Percentiles rank a stretch among this genome's conserved stretches.
These are phyloP conservation scores for Elgonia sp. DNA, from an alignment of 2,888 invertebrate genomes.

Conservation along the genomic window DNA sequence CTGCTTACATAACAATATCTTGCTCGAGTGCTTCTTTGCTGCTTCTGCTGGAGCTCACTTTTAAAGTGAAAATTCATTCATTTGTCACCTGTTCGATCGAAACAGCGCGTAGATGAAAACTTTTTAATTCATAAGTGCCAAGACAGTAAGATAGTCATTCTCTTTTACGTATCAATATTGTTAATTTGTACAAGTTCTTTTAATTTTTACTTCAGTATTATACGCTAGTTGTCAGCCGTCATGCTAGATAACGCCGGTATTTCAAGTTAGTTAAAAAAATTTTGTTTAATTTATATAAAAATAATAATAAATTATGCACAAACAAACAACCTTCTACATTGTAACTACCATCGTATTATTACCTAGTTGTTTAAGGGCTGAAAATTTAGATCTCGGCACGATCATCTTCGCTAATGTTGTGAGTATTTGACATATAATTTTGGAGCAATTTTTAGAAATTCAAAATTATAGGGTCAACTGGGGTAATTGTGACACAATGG, in stretches of 20 bases:
- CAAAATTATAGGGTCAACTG: no score
- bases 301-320: constrained; percentile 1
- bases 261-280: not conserved
- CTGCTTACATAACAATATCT: no score
- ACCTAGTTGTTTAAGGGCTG: constrained; percentile 45
- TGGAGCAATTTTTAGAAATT: no score
- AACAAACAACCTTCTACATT: constrained; percentile 22
- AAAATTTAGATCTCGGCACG: constrained; percentile 79
- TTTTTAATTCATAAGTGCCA: not conserved
- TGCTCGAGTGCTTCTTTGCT: no score
- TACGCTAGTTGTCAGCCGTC: not conserved
- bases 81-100: not conserved
- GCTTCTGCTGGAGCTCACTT: no score
- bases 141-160: not conserved
- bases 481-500: no score
- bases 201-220: not conserved
- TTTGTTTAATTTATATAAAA: not conserved
- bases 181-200: not conserved
- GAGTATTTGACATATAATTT: constrained; percentile 76
- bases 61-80: not conserved
- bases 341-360: constrained; percentile 17
- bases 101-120: not conserved
- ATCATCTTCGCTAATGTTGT: constrained; percentile 85
- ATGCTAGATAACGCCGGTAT: not conserved
- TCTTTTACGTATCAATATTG: not conserved